A percentile compares a stretch with the other conserved stretches of the same genome.
phyloP scores from a whole-genome alignment of 2,113 vertebrate genomes.

The Chloroceryle aenea region DNA sequence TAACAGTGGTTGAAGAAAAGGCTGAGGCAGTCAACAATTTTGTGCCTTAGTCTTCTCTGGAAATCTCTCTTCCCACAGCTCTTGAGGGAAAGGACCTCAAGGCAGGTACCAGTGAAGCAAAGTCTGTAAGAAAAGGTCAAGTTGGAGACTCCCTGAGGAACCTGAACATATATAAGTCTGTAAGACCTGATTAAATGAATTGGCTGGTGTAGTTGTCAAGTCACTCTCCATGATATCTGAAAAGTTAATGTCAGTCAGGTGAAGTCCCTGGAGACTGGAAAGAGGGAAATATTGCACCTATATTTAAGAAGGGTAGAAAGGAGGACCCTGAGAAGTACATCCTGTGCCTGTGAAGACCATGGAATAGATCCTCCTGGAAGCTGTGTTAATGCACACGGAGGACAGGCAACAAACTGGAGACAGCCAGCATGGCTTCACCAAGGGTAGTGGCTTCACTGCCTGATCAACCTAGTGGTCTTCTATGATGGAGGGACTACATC shows the following conservation, averaged over 20 bases:
- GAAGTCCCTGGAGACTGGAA: neutral
- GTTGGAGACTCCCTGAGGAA: neutral
- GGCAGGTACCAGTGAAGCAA: neutral
- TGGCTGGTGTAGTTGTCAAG: neutral
- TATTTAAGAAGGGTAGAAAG: neutral
- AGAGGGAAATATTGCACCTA: neutral
- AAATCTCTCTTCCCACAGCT: neutral
- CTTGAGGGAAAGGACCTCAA: rapidly evolving
- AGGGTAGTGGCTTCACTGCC: neutral
- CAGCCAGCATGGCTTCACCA: neutral
- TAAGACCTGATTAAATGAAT: neutral
- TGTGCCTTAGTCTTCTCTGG: neutral
- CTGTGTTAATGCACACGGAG: neutral
- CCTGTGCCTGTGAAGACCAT: neutral
- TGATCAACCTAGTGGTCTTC: neutral
- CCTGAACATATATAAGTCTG: neutral
- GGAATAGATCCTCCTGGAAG: neutral
- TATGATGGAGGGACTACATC: neutral
- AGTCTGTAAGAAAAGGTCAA: neutral
- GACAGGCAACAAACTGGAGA: neutral
- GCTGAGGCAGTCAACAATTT: neutral
- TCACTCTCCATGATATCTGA: neutral
- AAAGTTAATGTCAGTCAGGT: neutral
- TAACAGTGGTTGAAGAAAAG: neutral
- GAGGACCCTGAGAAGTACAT: neutral